Conservation (phyloP, 2,113 vertebrate genomes). For the Myrmophylax atrothorax region DNA sequence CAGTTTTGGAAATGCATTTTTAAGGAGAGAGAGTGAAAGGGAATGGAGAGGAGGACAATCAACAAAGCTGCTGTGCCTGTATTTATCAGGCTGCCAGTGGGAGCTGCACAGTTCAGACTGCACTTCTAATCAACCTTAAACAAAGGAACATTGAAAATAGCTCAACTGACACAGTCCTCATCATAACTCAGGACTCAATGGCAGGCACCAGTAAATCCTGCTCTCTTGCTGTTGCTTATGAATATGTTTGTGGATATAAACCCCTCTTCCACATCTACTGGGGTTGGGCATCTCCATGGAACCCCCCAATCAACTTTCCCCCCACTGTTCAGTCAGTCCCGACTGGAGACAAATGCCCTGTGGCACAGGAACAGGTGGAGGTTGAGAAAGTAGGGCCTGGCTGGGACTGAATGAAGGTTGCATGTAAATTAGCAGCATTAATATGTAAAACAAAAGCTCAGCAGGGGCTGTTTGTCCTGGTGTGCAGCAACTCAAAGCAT, state of each 20-base stretch:
- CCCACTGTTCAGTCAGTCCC: background rate
- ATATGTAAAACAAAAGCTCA: slow-evolving; percentile 31
- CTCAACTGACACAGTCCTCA: background rate
- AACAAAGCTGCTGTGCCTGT: slow-evolving; percentile 1
- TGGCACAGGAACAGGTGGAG: slow-evolving; percentile 42
- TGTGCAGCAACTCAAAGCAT: background rate
- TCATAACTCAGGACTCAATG: background rate
- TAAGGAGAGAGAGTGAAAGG: slow-evolving; percentile 43
- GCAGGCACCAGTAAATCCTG: slow-evolving; percentile 34
- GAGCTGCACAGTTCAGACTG: slow-evolving; percentile 26
- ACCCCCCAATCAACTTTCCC: background rate
- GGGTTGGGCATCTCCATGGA: background rate
- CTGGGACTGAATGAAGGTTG: background rate
- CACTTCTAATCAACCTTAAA: slow-evolving; percentile 39
- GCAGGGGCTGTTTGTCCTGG: background rate
- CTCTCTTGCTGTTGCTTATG: slow-evolving; percentile 3
- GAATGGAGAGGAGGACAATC: background rate
- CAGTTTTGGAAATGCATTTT: slow-evolving; percentile 47
- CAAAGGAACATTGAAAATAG: slow-evolving; percentile 56
- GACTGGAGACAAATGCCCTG: background rate
- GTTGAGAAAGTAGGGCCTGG: slow-evolving; percentile 19
- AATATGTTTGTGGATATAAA: slow-evolving; percentile 7
- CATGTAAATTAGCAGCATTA: slow-evolving; percentile 52
- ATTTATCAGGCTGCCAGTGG: slow-evolving; percentile 48
- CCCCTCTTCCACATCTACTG: background rate